Base-by-base conservation (phyloP, 23 tunicate genomes). In the Trididemnum nubilum region DNA sequence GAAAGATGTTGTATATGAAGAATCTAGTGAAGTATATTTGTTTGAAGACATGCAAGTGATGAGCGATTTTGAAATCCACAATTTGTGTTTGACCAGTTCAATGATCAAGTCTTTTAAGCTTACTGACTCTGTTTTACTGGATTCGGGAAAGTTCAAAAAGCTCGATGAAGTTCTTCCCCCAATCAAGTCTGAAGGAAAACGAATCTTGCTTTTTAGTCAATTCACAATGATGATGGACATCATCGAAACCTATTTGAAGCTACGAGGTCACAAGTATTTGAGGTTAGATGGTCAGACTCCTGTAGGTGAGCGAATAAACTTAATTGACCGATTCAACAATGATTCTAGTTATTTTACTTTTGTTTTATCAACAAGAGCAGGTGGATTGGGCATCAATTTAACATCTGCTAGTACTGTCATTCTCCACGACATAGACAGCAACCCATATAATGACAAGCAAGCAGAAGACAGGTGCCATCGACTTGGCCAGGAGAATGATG, bases 371-470 rank as follows among this genome's bases (percentile, higher is more conserved):
- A 96, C 99, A 0, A 86, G 85, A 58, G 99, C 99, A 51, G 99
- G 99, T 26, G 99, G 99, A 21, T 63, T 96, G 0, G 99, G 99
- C 2, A 91, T 96, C 0, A 96, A 96, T 75, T 44, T 96, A 34
- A 90, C 99, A 1, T 71, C 89, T 3, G 99, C 99, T 3, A 85
- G 84, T 79, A 85, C 79, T 35, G 99, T 96, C 0, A 87, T 96
- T 38, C 81, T 96, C 3, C 99, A 96, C 80, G 99, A 96, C 81
- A 96, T 96, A n/a, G 99, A 96, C 63, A 24, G 77, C 50, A 96
- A 96, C 74, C 99, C 99, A 0, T 90, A 96, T 84, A 96, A 96
- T 73, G 99, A 96, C 73, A 96, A 90, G 72, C 99, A 96, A 80
- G 99, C 97, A 1, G 97, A 92, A 77, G 97, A 92, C 35, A 63